Conservation (phyloP, 2,888 invertebrate genomes). For the Tethea ocularis region DNA sequence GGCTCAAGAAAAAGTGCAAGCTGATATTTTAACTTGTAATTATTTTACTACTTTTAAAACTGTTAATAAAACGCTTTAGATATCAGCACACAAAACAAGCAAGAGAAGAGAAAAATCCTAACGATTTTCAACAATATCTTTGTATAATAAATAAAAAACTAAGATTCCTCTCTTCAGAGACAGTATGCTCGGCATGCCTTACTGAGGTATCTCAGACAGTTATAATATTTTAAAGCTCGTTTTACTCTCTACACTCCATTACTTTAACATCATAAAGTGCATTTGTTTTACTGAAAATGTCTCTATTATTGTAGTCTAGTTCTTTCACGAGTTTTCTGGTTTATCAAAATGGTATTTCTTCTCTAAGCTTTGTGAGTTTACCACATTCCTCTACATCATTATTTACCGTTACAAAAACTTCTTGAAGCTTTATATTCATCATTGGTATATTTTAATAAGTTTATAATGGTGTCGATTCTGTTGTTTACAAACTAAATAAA, state of each 20-base stretch:
- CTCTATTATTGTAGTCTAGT: neutral
- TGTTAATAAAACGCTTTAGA: neutral
- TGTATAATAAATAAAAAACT: neutral
- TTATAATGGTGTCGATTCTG: too few relatives aligned
- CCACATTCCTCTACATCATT: too few relatives aligned
- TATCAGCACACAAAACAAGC: neutral
- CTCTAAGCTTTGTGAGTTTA: too few relatives aligned
- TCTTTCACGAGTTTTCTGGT: neutral
- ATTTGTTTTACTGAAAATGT: constrained; percentile 6
- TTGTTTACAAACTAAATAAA: too few relatives aligned
- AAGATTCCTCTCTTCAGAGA: neutral
- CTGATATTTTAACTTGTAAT: neutral
- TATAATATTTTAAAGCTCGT: neutral
- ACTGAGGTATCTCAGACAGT: neutral
- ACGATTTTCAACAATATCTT: neutral
- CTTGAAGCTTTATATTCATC: too few relatives aligned
- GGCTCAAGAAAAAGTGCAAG: neutral
- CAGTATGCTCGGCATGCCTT: neutral
- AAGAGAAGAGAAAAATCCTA: neutral
- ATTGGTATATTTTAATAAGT: too few relatives aligned
- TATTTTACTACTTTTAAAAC: too few relatives aligned
- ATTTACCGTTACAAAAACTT: too few relatives aligned
- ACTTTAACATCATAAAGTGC: neutral
- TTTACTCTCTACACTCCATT: constrained; percentile 1
- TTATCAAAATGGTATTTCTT: too few relatives aligned